Percentiles rank a stretch among this genome's conserved stretches.
Conservation (phyloP, 2,888 invertebrate genomes). For the Hyposoter dolosus region DNA sequence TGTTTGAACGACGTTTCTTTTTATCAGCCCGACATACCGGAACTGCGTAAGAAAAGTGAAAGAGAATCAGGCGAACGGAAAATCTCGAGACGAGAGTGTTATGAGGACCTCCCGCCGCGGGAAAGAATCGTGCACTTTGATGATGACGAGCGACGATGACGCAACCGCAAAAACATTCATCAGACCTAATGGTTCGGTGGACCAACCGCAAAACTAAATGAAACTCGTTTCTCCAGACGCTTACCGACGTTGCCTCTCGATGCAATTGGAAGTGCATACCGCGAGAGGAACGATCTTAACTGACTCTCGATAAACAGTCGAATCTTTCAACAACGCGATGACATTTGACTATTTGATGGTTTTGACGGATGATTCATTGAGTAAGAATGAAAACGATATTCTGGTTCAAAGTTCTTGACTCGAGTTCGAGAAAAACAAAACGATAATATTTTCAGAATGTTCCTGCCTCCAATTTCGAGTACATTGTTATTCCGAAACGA, state of each 20-base stretch:
- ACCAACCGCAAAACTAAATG: conserved; percentile 74
- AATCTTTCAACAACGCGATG: background rate
- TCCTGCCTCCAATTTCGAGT: background rate
- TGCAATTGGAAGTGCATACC: conserved; percentile 65
- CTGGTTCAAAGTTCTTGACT: background rate
- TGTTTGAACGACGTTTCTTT: background rate
- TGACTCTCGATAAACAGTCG: conserved; percentile 2
- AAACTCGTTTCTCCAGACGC: conserved; percentile 73
- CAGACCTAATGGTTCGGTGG: conserved; percentile 73
- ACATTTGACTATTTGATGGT: background rate
- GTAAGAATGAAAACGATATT: background rate
- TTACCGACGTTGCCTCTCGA: conserved; percentile 58
- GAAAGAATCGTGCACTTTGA: conserved; percentile 51
- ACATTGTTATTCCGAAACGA: conserved; percentile 1
- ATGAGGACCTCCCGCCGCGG: conserved; percentile 23
- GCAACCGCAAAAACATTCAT: conserved; percentile 75
- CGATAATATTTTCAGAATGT: background rate
- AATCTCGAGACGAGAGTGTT: conserved; percentile 30
- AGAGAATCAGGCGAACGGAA: conserved; percentile 23
- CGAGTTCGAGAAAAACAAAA: background rate
- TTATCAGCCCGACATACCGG: conserved; percentile 3
- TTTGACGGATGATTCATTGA: background rate
- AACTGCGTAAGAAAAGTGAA: conserved; percentile 41
- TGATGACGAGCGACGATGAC: conserved; percentile 70
- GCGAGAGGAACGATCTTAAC: conserved; percentile 38